Percentiles rank a stretch among this genome's conserved stretches.
phyloP scores from a whole-genome alignment of 2,113 vertebrate species.

The Nerophis ophidion region DNA sequence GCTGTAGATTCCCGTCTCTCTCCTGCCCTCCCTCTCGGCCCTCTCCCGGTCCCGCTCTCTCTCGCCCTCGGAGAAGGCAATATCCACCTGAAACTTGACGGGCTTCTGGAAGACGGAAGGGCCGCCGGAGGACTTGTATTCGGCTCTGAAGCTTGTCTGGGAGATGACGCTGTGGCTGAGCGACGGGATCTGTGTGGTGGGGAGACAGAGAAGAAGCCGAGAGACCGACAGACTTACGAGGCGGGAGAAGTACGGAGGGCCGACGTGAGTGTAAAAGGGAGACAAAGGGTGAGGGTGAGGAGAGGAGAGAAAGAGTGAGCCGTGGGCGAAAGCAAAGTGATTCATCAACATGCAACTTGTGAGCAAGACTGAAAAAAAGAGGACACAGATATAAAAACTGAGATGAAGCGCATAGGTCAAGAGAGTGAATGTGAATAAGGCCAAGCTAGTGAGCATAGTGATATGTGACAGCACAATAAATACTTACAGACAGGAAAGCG shows the following conservation, averaged over 20 bases:
- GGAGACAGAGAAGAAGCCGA: constrained; percentile 63
- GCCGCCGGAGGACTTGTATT: constrained; percentile 86
- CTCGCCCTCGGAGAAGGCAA: constrained; percentile 84
- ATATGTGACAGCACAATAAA: constrained; percentile 17
- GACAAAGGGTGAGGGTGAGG: constrained; percentile 67
- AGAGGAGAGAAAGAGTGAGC: constrained; percentile 64
- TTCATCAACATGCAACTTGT: constrained; percentile 39
- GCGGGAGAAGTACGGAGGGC: constrained; percentile 51
- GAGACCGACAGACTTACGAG: constrained; percentile 62
- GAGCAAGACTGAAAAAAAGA: constrained; percentile 42
- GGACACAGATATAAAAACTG: constrained; percentile 43
- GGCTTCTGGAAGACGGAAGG: constrained; percentile 94
- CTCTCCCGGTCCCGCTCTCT: constrained; percentile 74
- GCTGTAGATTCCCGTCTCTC: constrained; percentile 83
- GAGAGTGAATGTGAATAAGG: constrained; percentile 23
- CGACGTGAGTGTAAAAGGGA: constrained; percentile 54
- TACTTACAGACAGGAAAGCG: constrained; percentile 88
- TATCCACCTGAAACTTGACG: constrained; percentile 91
- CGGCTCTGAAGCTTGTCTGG: constrained; percentile 90
- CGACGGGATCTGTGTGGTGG: constrained; percentile 79
- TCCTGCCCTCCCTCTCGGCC: constrained; percentile 72
- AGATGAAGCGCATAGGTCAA: constrained; percentile 38
- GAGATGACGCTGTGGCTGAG: constrained; percentile 93
- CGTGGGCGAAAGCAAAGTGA: constrained; percentile 58
- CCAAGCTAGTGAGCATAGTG: constrained; percentile 14